Percentiles rank a stretch among this genome's conserved stretches.
These are phyloP conservation scores for Rhynchophorus ferrugineus DNA, from an alignment of 1,140 invertebrate species.

Conservation along the genomic window DNA sequence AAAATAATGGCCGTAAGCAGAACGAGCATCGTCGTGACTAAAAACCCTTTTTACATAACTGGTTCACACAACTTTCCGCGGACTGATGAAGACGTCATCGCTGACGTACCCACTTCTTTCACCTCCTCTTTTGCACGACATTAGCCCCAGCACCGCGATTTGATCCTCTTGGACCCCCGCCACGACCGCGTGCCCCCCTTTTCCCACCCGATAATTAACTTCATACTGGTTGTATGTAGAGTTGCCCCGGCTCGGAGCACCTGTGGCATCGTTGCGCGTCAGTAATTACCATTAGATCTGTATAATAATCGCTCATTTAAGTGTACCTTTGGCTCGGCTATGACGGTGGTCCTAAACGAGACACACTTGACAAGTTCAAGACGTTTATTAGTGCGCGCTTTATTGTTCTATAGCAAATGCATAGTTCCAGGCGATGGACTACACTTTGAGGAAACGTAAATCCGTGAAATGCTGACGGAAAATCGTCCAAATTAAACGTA, in stretches of 20 bases:
- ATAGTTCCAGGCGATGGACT: constrained; percentile 16
- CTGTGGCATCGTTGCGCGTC: constrained; percentile 20
- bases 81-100: background rate
- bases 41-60: too few species aligned
- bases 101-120: background rate
- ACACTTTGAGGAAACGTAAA: too few species aligned
- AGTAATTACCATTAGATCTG: constrained; percentile 23
- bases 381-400: constrained; percentile 19
- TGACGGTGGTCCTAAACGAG: constrained; percentile 18
- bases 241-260: constrained; percentile 7
- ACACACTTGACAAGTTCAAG: constrained; percentile 17
- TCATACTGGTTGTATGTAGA: constrained; percentile 14
- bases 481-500: too few species aligned
- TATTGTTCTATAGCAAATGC: constrained; percentile 15
- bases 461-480: too few species aligned
- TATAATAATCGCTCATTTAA: constrained; percentile 23
- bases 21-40: too few species aligned
- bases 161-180: background rate
- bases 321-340: constrained; percentile 20
- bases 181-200: background rate
- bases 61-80: background rate
- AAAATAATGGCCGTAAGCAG: too few species aligned
- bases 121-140: background rate
- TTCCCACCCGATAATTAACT: constrained; percentile 17
- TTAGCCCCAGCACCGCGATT: background rate